A percentile compares a stretch with the other conserved stretches of the same genome.
Evolutionary conservation across 2,113 vertebrate species (phyloP).

Genomic region (Lagopus leucura): DNA sequence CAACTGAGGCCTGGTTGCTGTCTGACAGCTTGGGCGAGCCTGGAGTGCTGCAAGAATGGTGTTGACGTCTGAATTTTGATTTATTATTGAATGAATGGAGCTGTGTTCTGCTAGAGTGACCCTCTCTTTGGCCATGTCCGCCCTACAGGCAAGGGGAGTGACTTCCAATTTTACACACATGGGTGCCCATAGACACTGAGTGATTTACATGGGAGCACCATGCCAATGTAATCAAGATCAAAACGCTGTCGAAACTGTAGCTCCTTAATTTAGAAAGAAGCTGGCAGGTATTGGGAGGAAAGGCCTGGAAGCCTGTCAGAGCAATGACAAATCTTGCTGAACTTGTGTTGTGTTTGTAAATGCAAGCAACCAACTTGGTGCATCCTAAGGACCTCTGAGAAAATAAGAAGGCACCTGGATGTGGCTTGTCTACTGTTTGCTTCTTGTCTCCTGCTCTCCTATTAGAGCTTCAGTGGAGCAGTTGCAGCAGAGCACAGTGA

Average conservation of each 20-base stretch:
- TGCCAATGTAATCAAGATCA: not conserved
- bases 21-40: not conserved
- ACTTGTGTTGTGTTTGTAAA: not conserved
- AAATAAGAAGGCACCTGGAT: not conserved
- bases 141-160: rapidly evolving
- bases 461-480: not conserved
- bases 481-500: not conserved
- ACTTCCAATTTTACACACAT: not conserved
- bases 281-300: not conserved
- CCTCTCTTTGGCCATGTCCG: not conserved
- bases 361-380: not conserved
- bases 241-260: not conserved
- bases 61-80: not conserved
- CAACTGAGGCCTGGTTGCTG: not conserved
- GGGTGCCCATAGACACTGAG: not conserved
- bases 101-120: not conserved
- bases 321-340: not conserved
- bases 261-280: slow-evolving; percentile 34
- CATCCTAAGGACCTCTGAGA: not conserved
- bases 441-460: not conserved
- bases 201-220: not conserved
- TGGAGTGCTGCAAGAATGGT: rapidly evolving
- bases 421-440: not conserved
- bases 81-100: not conserved
- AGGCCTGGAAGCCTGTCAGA: not conserved